Percentiles rank a stretch among this genome's conserved stretches.
phyloP scores from a whole-genome alignment of 2,888 invertebrate genomes.

The Liopterus haemorrhoidalis region DNA sequence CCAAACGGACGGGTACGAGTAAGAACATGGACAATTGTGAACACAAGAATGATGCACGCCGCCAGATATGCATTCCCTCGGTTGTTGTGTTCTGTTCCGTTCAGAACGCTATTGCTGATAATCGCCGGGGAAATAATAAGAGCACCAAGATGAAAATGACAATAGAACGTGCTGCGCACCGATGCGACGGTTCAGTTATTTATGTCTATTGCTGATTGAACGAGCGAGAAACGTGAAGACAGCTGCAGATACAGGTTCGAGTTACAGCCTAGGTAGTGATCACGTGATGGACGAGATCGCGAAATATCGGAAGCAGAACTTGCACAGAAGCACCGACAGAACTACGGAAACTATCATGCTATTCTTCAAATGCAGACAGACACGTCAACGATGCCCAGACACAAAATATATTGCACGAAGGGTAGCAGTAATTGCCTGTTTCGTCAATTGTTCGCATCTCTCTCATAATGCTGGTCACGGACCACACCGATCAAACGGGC shows the following conservation, averaged over 20 bases:
- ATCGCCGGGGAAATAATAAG: no score
- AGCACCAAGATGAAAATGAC: no score
- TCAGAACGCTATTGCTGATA: no score
- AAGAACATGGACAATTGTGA: not conserved
- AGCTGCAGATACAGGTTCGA: constrained; percentile 4
- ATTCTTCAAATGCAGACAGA: constrained; percentile 6
- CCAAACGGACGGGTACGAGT: not conserved
- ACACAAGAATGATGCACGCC: not conserved
- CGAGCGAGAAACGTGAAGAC: constrained; percentile 10
- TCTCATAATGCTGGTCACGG: constrained; percentile 5
- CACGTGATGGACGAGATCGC: constrained; percentile 5
- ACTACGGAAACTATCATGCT: not conserved
- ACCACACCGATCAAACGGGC: not conserved
- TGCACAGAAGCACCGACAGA: not conserved
- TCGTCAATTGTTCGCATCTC: constrained; percentile 23
- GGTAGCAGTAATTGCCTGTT: constrained; percentile 24
- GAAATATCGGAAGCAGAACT: constrained; percentile 18
- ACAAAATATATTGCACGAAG: constrained; percentile 19
- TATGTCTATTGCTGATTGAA: constrained; percentile 8
- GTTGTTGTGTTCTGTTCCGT: no score
- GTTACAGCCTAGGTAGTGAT: not conserved
- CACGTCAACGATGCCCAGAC: constrained; percentile 5
- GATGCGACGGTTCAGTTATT: constrained; percentile 8
- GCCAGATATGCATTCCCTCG: no score
- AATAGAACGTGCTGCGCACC: not conserved